Evolutionary conservation across 2,113 vertebrate genomes (phyloP), one percentile per base, ranked within the genome.

Genomic region (Carassius gibelio): DNA sequence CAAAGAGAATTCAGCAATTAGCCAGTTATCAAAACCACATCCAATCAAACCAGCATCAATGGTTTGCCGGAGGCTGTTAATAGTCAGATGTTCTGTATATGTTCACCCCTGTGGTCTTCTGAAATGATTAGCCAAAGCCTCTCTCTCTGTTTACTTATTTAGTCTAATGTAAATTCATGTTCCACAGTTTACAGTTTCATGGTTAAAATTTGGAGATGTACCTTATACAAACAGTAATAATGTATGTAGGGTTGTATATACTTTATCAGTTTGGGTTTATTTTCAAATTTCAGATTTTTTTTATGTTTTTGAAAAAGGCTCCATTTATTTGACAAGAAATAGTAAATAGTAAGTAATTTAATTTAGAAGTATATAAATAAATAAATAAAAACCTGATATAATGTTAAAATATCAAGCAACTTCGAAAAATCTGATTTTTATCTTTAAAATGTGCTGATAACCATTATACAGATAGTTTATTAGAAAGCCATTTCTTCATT

Each of bases 1-100:
- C 81, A 38, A 83, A 74, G 66, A 72, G 81, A 83, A 72, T 83
- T 83, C 48, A 72, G 48, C 81, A 72, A 72, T 83, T 72, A 83
- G 68, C 34, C 48, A 74, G 34, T 74, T 83, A 72, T 83, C 50
- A 71, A 74, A 74, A 72, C 50, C 21, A 71, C 81, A 83, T 38
- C 11, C 81, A 72, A 57, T 72, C 68, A 83, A 42, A 83, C 52
- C 10, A 52, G 64, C 64, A 82, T 82, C 80, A 82, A 50, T 55
- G 81, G 59, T 83, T 42, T 83, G 50, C 66, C 68, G 4, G 50
- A 72, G 81, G 81, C 81, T 59, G 68, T 36, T 69, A 59, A 57
- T 77, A 62, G 76, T 79, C 76, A 21, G 68, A 83, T 21, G 42
- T n/a, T 19, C 52, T 55, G 15, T 55, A 55, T 55, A 42, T 59